Conservation (phyloP, 35 echinoderm and acorn worm species). For the Chiridota heheva region DNA sequence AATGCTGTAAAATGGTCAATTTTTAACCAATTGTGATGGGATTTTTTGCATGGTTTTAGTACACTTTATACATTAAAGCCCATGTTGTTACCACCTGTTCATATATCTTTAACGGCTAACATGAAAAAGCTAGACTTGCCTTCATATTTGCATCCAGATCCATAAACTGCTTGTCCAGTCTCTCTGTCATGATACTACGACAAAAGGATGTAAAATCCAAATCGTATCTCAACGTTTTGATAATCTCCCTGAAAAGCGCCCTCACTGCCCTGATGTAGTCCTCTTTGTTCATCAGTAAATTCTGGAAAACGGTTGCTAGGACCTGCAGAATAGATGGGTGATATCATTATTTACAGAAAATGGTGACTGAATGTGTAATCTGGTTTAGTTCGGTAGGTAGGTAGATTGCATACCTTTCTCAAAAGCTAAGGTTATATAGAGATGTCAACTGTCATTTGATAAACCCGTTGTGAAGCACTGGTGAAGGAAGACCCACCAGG, state of each 20-base stretch:
- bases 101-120: too few species aligned
- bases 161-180: constrained; percentile 62
- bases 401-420: too few species aligned
- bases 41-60: too few species aligned
- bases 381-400: neutral
- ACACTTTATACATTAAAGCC: too few species aligned
- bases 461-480: too few species aligned
- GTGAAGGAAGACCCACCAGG: too few species aligned
- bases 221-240: constrained; percentile 85
- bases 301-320: constrained; percentile 87
- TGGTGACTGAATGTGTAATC: neutral
- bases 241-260: constrained; percentile 90
- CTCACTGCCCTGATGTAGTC: constrained; percentile 91
- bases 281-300: constrained; percentile 81
- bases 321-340: constrained; percentile 37
- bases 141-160: constrained; percentile 81
- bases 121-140: constrained; percentile 50
- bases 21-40: too few species aligned
- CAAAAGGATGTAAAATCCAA: constrained; percentile 80
- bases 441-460: too few species aligned
- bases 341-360: neutral
- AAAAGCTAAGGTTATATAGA: too few species aligned
- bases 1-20: too few species aligned
- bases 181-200: constrained; percentile 86
- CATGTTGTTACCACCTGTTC: too few species aligned